Conservation (phyloP, 2,888 invertebrate species). For the Thymelicus acteon region DNA sequence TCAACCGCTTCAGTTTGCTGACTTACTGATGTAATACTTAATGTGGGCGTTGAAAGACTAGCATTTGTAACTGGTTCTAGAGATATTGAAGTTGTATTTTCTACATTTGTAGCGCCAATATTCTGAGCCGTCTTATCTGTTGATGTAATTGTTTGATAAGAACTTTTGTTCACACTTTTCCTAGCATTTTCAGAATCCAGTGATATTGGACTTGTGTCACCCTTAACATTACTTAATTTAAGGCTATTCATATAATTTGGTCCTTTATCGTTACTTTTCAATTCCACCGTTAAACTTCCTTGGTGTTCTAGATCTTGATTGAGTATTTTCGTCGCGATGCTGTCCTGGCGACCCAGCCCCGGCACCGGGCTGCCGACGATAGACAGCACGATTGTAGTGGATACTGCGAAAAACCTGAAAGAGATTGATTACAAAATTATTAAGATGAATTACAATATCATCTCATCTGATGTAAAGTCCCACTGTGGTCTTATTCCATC, state of each 20-base stretch:
- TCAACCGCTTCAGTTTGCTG: conserved; percentile 4
- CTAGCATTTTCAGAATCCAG: conserved; percentile 9
- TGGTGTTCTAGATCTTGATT: conserved; percentile 52
- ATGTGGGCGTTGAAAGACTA: neutral
- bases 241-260: conserved; percentile 44
- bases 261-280: conserved; percentile 51
- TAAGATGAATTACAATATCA: neutral
- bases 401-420: conserved; percentile 71
- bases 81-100: neutral
- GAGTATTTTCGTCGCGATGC: conserved; percentile 40
- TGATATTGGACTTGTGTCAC: conserved; percentile 5
- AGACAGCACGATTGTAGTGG: conserved; percentile 57
- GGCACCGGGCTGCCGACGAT: conserved; percentile 53
- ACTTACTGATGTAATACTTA: neutral
- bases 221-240: conserved; percentile 27
- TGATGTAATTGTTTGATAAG: conserved; percentile 2
- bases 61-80: neutral
- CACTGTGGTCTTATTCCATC: neutral
- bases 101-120: neutral
- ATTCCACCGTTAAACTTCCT: conserved; percentile 55
- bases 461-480: neutral
- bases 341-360: conserved; percentile 44
- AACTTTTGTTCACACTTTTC: conserved; percentile 19
- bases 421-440: conserved; percentile 32
- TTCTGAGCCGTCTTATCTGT: neutral